These are phyloP conservation scores for Spilogale gracilis DNA, from an alignment of 2,113 vertebrate genomes.

Conservation along the genomic window DNA sequence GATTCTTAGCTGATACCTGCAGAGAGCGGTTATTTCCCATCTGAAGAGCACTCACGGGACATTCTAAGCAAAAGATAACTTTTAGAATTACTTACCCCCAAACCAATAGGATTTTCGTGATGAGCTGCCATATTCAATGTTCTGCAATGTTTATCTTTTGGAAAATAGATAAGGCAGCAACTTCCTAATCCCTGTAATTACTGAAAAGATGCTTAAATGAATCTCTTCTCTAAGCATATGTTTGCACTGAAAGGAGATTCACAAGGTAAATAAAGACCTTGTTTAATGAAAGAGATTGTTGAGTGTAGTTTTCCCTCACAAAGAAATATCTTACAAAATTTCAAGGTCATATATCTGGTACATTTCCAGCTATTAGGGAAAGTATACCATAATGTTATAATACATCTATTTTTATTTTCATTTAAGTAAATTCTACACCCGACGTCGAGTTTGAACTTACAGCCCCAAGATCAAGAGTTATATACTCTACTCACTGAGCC, in stretches of 20 bases:
- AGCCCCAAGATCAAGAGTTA: background rate
- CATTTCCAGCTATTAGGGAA: slow-evolving; percentile 39
- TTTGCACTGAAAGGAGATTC: slow-evolving; percentile 24
- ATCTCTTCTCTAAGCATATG: slow-evolving; percentile 70
- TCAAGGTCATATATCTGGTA: slow-evolving; percentile 8
- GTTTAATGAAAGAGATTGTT: slow-evolving; percentile 53
- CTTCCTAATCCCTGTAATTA: slow-evolving; percentile 81
- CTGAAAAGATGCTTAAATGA: slow-evolving; percentile 77
- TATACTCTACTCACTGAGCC: background rate
- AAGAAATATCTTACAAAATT: slow-evolving; percentile 43
- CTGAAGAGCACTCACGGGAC: background rate
- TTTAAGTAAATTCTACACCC: background rate
- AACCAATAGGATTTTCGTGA: slow-evolving; percentile 7
- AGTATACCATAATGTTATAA: background rate
- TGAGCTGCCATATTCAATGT: slow-evolving; percentile 45
- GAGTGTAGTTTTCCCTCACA: slow-evolving; percentile 37
- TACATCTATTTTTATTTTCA: background rate
- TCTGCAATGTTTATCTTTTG: slow-evolving; percentile 53
- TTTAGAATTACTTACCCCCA: slow-evolving; percentile 56
- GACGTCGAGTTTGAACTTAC: background rate
- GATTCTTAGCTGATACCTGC: background rate
- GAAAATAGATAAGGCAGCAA: slow-evolving; percentile 76
- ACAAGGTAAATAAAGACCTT: background rate
- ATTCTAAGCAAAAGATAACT: slow-evolving; percentile 27
- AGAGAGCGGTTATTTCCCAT: background rate